Evolutionary conservation across 2,888 invertebrate genomes (phyloP).

Genomic region (Thumatha senex): DNA sequence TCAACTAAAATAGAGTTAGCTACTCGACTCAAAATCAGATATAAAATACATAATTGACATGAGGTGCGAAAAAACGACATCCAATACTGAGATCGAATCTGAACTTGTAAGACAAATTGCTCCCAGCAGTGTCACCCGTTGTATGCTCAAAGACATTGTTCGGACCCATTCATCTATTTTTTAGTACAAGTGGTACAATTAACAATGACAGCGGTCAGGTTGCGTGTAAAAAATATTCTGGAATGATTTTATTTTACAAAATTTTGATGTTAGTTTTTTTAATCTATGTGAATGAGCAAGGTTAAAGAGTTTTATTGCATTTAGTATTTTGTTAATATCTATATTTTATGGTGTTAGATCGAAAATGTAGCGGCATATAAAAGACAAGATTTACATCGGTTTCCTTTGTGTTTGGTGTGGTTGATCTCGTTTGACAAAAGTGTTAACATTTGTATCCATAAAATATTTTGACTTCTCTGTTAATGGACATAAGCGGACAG

Average conservation of each 20-base stretch:
- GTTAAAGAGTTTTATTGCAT: conserved; percentile 66
- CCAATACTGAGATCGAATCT: conserved; percentile 68
- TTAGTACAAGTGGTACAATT: conserved; percentile 67
- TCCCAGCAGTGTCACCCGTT: conserved; percentile 71
- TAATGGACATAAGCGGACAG: conserved; percentile 58
- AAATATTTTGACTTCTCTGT: conserved; percentile 82
- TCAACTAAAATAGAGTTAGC: too few relatives aligned
- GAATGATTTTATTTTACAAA: conserved; percentile 55
- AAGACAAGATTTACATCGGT: conserved; percentile 73
- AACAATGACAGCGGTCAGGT: conserved; percentile 78
- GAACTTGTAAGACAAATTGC: conserved; percentile 76
- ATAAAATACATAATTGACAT: conserved; percentile 52
- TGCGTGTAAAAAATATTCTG: conserved; percentile 61
- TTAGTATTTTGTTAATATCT: conserved; percentile 73
- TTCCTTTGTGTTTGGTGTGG: conserved; percentile 66
- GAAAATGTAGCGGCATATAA: conserved; percentile 61
- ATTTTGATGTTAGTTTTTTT: conserved; percentile 53
- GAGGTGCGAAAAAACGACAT: conserved; percentile 70
- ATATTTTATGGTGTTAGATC: conserved; percentile 69
- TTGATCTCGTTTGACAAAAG: conserved; percentile 77
- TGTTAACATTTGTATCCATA: conserved; percentile 77
- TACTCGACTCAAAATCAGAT: conserved; percentile 18
- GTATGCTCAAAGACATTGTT: conserved; percentile 62
- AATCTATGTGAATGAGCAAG: conserved; percentile 50
- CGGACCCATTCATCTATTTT: conserved; percentile 72